Conservation (phyloP, 2,888 invertebrate genomes). For the Hirtodrosophila histrioides region DNA sequence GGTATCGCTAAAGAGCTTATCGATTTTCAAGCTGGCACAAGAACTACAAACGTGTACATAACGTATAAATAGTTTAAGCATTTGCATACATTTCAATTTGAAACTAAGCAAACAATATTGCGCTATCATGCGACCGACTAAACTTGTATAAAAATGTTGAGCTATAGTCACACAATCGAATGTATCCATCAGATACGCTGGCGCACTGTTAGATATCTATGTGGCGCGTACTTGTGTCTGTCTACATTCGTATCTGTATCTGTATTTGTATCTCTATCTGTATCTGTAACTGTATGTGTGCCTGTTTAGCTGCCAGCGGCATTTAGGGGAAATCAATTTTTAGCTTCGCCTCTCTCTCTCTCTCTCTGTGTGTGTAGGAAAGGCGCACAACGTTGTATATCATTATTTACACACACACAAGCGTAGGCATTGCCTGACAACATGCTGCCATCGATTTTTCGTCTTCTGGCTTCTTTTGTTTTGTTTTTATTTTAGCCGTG, state of each 20-base stretch:
- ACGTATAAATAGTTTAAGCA: constrained; percentile 18
- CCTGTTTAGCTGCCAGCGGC: constrained; percentile 28
- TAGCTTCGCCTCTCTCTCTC: constrained; percentile 28
- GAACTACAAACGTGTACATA: constrained; percentile 40
- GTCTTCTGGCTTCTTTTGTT: constrained; percentile 18
- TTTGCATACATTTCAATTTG: constrained; percentile 48
- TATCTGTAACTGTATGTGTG: constrained; percentile 25
- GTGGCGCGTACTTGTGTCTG: constrained; percentile 9
- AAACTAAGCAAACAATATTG: constrained; percentile 36
- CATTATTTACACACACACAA: constrained; percentile 39
- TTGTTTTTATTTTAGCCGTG: constrained; percentile 16
- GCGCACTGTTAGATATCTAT: constrained; percentile 35
- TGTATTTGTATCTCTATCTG: constrained; percentile 21
- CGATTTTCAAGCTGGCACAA: constrained; percentile 56
- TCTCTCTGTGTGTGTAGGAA: constrained; percentile 32
- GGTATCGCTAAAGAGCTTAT: constrained; percentile 47
- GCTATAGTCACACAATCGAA: constrained; percentile 46
- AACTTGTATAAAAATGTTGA: constrained; percentile 32
- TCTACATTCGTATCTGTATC: constrained; percentile 25
- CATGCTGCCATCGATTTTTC: constrained; percentile 67
- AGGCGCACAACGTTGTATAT: constrained; percentile 57
- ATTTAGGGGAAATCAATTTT: constrained; percentile 72
- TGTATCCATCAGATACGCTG: constrained; percentile 67
- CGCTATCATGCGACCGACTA: constrained; percentile 20
- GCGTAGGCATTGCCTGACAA: constrained; percentile 62